Evolutionary conservation across 2,888 invertebrate genomes (phyloP).

Genomic region (Napeogenes inachia): DNA sequence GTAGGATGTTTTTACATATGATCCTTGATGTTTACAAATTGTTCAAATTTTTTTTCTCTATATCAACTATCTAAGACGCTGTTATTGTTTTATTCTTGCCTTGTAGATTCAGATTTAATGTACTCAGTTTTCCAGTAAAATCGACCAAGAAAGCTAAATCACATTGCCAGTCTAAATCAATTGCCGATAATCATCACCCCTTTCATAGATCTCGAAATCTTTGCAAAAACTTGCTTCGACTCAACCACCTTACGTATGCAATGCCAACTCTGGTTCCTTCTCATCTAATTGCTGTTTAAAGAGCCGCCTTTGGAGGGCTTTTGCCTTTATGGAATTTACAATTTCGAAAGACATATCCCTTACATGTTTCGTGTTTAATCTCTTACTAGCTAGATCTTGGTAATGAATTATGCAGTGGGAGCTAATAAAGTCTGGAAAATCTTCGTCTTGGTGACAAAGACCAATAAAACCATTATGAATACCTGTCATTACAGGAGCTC

Average conservation of each 20-base stretch:
- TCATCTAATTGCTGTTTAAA: slow-evolving; percentile 31
- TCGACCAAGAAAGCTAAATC: slow-evolving; percentile 33
- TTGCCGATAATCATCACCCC: slow-evolving; percentile 30
- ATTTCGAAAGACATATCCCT: slow-evolving; percentile 25
- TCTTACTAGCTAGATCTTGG: slow-evolving; percentile 26
- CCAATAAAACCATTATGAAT: slow-evolving; percentile 31
- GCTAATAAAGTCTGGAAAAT: slow-evolving; percentile 27
- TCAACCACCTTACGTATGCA: slow-evolving; percentile 35
- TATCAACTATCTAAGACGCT: slow-evolving; percentile 32
- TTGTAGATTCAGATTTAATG: slow-evolving; percentile 31
- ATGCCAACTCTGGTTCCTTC: slow-evolving; percentile 30
- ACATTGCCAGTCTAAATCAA: slow-evolving; percentile 32
- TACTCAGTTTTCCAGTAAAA: slow-evolving; percentile 32
- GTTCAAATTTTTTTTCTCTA: slow-evolving; percentile 30
- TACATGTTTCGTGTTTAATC: slow-evolving; percentile 29
- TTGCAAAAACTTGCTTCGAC: slow-evolving; percentile 35
- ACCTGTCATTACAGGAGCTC: slow-evolving; percentile 29
- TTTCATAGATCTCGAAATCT: slow-evolving; percentile 32
- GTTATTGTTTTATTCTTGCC: slow-evolving; percentile 33
- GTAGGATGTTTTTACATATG: slow-evolving; percentile 34
- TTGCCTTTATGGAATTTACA: slow-evolving; percentile 30
- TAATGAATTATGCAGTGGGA: slow-evolving; percentile 31
- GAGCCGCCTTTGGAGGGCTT: slow-evolving; percentile 27
- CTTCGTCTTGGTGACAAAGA: slow-evolving; percentile 24
- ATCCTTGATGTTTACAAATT: slow-evolving; percentile 29